A percentile compares a stretch with the other conserved stretches of the same genome.
Evolutionary conservation across 2,113 vertebrate species (phyloP).

Genomic region (Pseudorasbora parva): DNA sequence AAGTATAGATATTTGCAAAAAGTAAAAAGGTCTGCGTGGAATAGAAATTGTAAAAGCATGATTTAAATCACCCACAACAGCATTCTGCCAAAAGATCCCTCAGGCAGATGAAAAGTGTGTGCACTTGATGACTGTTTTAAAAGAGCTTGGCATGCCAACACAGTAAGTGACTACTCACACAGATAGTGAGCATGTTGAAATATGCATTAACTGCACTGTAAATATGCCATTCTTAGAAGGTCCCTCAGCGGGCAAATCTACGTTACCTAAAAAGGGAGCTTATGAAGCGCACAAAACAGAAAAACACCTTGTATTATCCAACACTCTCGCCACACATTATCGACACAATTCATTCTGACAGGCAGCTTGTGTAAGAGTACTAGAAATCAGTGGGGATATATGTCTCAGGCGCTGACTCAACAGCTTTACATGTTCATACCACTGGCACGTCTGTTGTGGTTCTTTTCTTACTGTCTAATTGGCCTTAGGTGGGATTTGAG

Average conservation of each 20-base stretch:
- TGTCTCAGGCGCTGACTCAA: not conserved
- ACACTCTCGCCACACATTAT: not conserved
- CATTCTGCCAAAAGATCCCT: not conserved
- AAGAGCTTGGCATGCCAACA: slow-evolving; percentile 48
- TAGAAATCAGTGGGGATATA: not conserved
- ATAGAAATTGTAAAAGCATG: slow-evolving; percentile 11
- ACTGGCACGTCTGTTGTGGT: slow-evolving; percentile 13
- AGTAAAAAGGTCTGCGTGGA: not conserved
- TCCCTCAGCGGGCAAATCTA: not conserved
- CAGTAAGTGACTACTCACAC: slow-evolving; percentile 65
- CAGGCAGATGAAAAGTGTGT: not conserved
- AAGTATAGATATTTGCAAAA: not conserved
- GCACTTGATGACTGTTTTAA: slow-evolving; percentile 58
- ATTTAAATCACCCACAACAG: not conserved
- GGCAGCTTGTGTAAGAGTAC: not conserved
- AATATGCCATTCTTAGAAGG: slow-evolving; percentile 1
- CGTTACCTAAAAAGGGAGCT: not conserved
- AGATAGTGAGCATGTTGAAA: slow-evolving; percentile 48
- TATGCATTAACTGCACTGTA: slow-evolving; percentile 58
- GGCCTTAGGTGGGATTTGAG: not conserved
- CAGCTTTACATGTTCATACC: slow-evolving; percentile 35
- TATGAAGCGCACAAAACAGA: slow-evolving; percentile 1
- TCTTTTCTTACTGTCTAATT: slow-evolving; percentile 14
- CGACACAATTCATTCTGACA: slow-evolving; percentile 4
- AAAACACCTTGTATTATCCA: slow-evolving; percentile 7